phyloP scores from a whole-genome alignment of 1,140 invertebrate species.

The Cepaea nemoralis region DNA sequence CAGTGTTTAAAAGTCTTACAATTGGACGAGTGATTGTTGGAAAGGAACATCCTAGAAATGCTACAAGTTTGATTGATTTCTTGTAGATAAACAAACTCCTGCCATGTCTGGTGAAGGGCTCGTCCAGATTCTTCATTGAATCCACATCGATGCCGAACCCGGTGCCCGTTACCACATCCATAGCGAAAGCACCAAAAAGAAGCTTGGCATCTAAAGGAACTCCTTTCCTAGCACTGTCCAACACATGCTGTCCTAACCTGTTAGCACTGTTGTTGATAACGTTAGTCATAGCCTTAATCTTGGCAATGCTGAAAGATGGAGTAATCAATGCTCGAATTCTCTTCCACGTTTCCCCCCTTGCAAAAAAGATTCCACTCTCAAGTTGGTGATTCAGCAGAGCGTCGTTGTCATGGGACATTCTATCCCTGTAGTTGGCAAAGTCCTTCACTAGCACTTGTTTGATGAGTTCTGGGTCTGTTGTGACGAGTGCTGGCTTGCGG shows the following conservation, averaged over 20 bases:
- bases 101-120: constrained; percentile 56
- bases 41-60: not conserved
- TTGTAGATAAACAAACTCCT: constrained; percentile 47
- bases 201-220: not conserved
- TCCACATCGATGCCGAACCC: constrained; percentile 76
- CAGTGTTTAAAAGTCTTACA: not conserved
- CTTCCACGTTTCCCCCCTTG: constrained; percentile 73
- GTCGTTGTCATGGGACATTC: not conserved
- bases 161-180: constrained; percentile 76
- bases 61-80: not conserved
- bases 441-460: constrained; percentile 24
- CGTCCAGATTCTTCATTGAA: constrained; percentile 71
- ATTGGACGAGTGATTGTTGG: not conserved
- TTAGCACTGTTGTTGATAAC: not conserved
- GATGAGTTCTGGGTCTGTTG: constrained; percentile 21
- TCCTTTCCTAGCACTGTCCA: not conserved
- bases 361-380: constrained; percentile 52
- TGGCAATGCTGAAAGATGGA: constrained; percentile 75
- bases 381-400: not conserved
- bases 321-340: constrained; percentile 74
- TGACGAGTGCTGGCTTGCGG: not conserved
- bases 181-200: constrained; percentile 71
- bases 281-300: constrained; percentile 73
- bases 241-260: not conserved
- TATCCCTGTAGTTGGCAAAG: constrained; percentile 1